Base-by-base conservation (phyloP, 2,797 vertebrate species). In the Euthynnus affinis region DNA sequence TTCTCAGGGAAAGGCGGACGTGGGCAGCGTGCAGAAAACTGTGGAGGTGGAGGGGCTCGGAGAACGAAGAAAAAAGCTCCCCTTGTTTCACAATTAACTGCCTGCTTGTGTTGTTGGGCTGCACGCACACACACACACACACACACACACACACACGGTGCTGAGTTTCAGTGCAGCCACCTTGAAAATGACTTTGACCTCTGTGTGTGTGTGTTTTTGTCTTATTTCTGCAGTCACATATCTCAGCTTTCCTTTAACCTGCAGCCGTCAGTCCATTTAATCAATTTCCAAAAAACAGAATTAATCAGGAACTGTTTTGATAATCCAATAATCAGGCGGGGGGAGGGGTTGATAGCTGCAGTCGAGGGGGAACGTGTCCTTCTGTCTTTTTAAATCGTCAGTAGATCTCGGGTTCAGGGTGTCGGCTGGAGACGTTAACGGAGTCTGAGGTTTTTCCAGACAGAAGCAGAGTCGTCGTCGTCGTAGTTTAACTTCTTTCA, bases 1-100 rank as follows among this genome's bases (percentile, higher is more conserved):
- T 84, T 93, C 85, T 88, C 37, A 9, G 72, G 76, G 69, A 83
- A 83, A 48, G 69, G 60, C 5, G 49, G 78, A 87, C 71, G 83
- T 93, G 89, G 89, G 59, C 55, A 7, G 87, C 44, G 65, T 90
- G 64, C 73, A 49, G 29, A 74, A 44, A 58, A 1, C n/a, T n/a
- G n/a, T 5, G 49, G 69, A 86, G 22, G 65, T 56, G 44, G 18
- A 60, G 59, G 20, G 59, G 20, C 40, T 63, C 6, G 12, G 56
- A 34, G 49, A 29, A 56, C 48, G 62, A 64, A 59, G 69, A 81
- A 51, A 81, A 51, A 53, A 25, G 40, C 59, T 25, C 12, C 1
- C 0, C 49, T 61, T 53, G 37, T 66, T 1, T 84, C 66, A 61
- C 49, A 37, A 63, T 81, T 40, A 82, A 69, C 71, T 32, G 44